Evolutionary conservation across 2,888 invertebrate species (phyloP).

Genomic region (Pammene aurita): DNA sequence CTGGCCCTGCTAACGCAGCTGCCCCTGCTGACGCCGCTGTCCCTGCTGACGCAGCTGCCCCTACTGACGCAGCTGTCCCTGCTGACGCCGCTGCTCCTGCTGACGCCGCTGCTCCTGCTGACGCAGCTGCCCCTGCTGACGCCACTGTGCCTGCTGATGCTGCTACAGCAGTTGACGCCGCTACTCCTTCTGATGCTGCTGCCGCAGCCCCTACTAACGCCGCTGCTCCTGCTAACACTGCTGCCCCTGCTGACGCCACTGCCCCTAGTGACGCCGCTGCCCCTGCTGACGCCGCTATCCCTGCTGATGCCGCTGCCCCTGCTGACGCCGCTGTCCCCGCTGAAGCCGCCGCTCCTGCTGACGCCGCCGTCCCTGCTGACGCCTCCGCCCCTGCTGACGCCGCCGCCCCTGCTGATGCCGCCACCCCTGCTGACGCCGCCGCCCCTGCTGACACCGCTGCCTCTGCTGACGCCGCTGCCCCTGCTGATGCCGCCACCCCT

Average conservation of each 20-base stretch:
- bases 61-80: neutral
- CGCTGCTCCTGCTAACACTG: neutral
- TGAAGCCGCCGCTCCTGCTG: neutral
- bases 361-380: neutral
- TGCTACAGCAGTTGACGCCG: neutral
- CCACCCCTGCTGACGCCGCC: neutral
- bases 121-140: neutral
- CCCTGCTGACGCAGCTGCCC: neutral
- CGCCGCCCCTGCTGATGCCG: neutral
- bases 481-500: neutral
- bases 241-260: neutral
- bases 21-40: neutral
- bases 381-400: neutral
- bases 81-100: neutral
- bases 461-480: neutral
- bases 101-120: neutral
- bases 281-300: neutral
- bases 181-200: neutral
- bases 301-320: neutral
- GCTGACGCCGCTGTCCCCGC: neutral
- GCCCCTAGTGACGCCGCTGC: neutral
- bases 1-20: neutral
- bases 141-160: neutral
- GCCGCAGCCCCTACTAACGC: neutral
- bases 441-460: neutral